Conservation (phyloP, 2,797 vertebrate species). For the Harpagifer antarcticus region DNA sequence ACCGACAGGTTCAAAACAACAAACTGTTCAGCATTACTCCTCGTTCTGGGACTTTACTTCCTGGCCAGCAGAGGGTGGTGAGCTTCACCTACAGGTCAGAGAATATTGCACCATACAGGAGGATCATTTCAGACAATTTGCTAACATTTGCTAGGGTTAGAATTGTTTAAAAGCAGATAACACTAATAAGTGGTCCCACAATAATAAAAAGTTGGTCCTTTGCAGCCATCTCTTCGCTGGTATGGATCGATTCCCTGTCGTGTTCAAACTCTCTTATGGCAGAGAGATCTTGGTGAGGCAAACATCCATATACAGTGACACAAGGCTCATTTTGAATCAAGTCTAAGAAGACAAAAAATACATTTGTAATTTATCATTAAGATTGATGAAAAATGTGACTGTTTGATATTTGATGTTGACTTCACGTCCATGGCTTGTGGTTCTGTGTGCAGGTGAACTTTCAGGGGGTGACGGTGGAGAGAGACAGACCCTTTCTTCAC, state of each 20-base stretch:
- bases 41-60: slow-evolving; percentile 86
- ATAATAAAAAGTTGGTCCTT: slow-evolving; percentile 22
- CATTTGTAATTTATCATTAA: background rate
- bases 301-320: slow-evolving; percentile 5
- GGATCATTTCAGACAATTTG: background rate
- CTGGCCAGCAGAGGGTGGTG: slow-evolving; percentile 88
- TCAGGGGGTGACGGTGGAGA: slow-evolving; percentile 86
- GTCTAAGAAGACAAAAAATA: background rate
- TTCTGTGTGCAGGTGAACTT: slow-evolving; percentile 88
- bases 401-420: background rate
- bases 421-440: slow-evolving; percentile 2
- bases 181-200: background rate
- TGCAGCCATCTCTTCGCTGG: slow-evolving; percentile 89
- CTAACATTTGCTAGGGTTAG: no score
- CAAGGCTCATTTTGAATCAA: background rate
- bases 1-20: slow-evolving; percentile 84
- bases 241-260: slow-evolving; percentile 88
- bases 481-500: slow-evolving; percentile 84
- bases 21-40: slow-evolving; percentile 89
- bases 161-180: background rate
- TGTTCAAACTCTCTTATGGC: slow-evolving; percentile 92
- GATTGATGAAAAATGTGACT: background rate
- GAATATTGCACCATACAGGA: background rate
- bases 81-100: slow-evolving; percentile 90
- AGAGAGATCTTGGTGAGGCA: slow-evolving; percentile 93